Percentiles rank a stretch among this genome's conserved stretches.
These are phyloP conservation scores for Sebastes taczanowskii DNA, from an alignment of 2,797 vertebrate genomes.

Conservation along the genomic window DNA sequence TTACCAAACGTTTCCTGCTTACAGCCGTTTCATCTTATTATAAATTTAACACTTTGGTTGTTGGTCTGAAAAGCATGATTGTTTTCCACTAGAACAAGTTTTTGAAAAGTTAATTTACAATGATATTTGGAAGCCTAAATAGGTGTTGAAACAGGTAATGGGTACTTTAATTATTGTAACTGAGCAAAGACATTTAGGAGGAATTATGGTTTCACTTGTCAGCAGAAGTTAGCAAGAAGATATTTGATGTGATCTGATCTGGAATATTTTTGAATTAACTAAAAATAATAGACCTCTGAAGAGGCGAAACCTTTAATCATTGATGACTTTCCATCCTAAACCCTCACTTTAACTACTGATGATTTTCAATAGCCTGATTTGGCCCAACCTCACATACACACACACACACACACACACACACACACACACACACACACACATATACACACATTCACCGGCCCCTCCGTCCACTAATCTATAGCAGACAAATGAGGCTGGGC, in stretches of 20 bases:
- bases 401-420: conserved; percentile 7
- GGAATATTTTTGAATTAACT: not conserved
- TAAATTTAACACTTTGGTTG: not conserved
- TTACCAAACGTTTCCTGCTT: not conserved
- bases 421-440: conserved; percentile 16
- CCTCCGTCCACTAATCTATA: conserved; percentile 74
- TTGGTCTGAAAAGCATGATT: not conserved
- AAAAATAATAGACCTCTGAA: conserved; percentile 3
- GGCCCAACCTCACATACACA: conserved; percentile 20
- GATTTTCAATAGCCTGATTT: conserved; percentile 89
- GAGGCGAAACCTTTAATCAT: conserved; percentile 69
- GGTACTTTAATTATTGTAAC: not conserved
- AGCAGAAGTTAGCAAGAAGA: not conserved
- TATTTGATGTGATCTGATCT: not conserved
- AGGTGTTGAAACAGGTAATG: not conserved
- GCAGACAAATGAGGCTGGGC: conserved; percentile 78
- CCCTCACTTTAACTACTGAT: conserved; percentile 90
- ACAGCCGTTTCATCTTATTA: not conserved
- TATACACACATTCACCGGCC: not conserved
- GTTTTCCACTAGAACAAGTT: not conserved
- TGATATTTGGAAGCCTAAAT: not conserved
- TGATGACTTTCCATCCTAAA: conserved; percentile 81
- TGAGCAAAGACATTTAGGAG: not conserved
- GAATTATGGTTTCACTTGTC: not conserved
- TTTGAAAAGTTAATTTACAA: not conserved